Evolutionary conservation across 2,888 invertebrate genomes (phyloP), one percentile per base, ranked within the genome.

Genomic region (Hemicrepidius hirtus): DNA sequence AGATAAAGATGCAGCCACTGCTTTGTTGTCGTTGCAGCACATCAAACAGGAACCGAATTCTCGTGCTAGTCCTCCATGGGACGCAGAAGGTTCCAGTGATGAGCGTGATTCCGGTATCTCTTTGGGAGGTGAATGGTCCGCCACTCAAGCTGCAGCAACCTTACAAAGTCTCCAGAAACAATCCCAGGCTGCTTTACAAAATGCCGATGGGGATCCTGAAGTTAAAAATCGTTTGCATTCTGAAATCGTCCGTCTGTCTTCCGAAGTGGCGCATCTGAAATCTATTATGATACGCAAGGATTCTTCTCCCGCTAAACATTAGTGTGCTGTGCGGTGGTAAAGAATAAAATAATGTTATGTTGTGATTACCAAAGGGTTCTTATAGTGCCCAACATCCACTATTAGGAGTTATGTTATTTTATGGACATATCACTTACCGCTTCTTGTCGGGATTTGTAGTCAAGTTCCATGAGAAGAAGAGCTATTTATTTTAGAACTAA

Each of bases 31-130:
- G 44, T 89, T 95, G 53, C 95, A 95, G 83, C 94, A 94, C 83
- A 94, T 95, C 83, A 95, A 96, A 84, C 95, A 95, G 83, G 96
- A 96, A 85, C 95, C 95, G 0, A 93, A 92, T 21, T 91, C 92
- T 59, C 89, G 93, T 46, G 94, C 94, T 13, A 94, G 95, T 10
- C 94, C 94, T 3, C 93, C 95, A 0, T 95, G 95, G 93, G 95
- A 95, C 85, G 95, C 93, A 32, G 96, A 96, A 82, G 96, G 96
- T 32, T 96, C 95, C 68, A 95, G 95, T 81, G 96, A 96, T 84
- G 96, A 96, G 85, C 88, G 96, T 6, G 96, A 97, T 83, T 96
- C 96, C 0, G 96, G 96, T 5, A 96, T 96, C 78, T 96, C 96
- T 0, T 87, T 95, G 67, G 95, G 94, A 1, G 91, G 90, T 7